phyloP scores from a whole-genome alignment of 2,888 invertebrate genomes.

The Dinocampus coccinellae region DNA sequence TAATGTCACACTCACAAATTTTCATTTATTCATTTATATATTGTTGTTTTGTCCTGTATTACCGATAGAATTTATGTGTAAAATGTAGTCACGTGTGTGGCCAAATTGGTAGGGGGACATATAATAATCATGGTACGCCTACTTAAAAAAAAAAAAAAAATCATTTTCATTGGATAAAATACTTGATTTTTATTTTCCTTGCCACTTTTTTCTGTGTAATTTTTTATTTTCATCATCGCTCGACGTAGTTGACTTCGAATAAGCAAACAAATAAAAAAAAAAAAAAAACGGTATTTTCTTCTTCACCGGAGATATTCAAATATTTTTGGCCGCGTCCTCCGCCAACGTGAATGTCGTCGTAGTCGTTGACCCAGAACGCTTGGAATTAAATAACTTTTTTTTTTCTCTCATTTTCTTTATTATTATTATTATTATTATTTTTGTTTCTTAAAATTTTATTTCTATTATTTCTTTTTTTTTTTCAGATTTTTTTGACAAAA shows the following conservation, averaged over 20 bases:
- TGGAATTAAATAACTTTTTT: background rate
- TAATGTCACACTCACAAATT: background rate
- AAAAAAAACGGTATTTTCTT: background rate
- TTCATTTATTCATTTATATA: background rate
- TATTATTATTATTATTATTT: too few species aligned
- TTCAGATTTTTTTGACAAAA: background rate
- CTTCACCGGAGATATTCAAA: constrained; percentile 3
- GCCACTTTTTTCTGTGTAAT: background rate
- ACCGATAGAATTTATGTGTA: background rate
- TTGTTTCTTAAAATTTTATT: too few species aligned
- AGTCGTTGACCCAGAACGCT: constrained; percentile 10
- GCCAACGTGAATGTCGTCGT: constrained; percentile 9
- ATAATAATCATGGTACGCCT: background rate
- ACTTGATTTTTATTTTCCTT: background rate
- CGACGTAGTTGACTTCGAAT: background rate
- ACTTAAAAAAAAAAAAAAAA: background rate
- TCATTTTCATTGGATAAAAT: background rate
- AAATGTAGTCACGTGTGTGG: background rate
- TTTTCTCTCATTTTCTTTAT: background rate
- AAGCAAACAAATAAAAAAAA: background rate
- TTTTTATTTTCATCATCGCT: background rate
- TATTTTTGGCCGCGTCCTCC: constrained; percentile 7
- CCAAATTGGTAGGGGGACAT: background rate
- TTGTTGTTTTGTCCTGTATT: background rate
- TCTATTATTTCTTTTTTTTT: background rate